Conservation (phyloP, 1,140 invertebrate genomes). For the Pteromalus puparum region DNA sequence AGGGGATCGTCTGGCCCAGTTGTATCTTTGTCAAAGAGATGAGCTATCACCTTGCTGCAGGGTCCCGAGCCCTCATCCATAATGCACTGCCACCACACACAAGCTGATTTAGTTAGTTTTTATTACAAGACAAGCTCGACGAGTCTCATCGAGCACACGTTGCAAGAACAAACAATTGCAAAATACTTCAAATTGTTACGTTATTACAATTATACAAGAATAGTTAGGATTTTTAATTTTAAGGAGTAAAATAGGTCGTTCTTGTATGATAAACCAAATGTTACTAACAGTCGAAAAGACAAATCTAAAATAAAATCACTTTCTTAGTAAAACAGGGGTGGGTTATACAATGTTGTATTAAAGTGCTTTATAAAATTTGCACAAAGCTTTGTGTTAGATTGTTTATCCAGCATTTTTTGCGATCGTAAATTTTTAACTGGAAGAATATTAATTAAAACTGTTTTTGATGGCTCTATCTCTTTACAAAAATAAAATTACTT, state of each 20-base stretch:
- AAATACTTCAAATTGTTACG: slow-evolving; percentile 16
- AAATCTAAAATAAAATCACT: too few species aligned
- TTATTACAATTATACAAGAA: background rate
- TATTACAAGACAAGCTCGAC: background rate
- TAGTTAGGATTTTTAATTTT: background rate
- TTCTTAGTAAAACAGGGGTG: background rate
- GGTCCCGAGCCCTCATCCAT: slow-evolving; percentile 70
- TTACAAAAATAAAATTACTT: background rate
- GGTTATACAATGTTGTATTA: background rate
- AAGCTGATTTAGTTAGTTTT: slow-evolving; percentile 64
- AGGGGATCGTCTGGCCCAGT: slow-evolving; percentile 85
- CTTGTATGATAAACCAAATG: too few species aligned
- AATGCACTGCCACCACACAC: slow-evolving; percentile 73
- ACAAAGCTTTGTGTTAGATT: slow-evolving; percentile 1
- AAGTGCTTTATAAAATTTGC: background rate
- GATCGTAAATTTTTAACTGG: too few species aligned
- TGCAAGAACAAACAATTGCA: background rate
- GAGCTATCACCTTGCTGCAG: slow-evolving; percentile 68
- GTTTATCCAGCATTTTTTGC: too few species aligned
- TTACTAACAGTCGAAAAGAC: too few species aligned
- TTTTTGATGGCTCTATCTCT: background rate
- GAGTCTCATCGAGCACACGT: background rate
- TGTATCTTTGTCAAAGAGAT: slow-evolving; percentile 88
- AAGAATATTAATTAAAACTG: background rate
- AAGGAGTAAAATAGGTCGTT: too few species aligned